phyloP scores from a whole-genome alignment of 1,140 invertebrate genomes.

The Ceratina japonica region DNA sequence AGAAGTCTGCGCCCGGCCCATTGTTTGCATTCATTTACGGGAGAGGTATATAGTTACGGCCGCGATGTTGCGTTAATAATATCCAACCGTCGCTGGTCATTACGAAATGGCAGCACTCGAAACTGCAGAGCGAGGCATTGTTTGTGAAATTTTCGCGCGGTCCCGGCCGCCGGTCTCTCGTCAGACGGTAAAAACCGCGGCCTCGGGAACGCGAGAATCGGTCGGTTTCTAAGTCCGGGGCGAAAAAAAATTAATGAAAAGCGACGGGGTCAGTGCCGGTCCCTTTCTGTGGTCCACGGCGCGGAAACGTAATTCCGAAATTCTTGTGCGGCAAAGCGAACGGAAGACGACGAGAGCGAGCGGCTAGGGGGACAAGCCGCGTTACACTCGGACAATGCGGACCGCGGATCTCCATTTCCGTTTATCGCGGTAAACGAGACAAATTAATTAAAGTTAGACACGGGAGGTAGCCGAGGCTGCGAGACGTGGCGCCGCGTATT shows the following conservation, averaged over 20 bases:
- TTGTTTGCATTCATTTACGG: constrained; percentile 58
- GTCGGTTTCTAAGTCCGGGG: too few relatives aligned
- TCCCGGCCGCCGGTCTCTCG: neutral
- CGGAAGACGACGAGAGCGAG: neutral
- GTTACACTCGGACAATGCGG: constrained; percentile 29
- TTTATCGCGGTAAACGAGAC: constrained; percentile 50
- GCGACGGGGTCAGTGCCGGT: neutral
- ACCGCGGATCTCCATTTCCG: constrained; percentile 42
- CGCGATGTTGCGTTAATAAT: constrained; percentile 48
- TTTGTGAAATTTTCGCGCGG: constrained; percentile 47
- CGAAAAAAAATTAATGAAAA: too few relatives aligned
- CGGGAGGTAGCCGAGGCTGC: neutral
- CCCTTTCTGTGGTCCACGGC: too few relatives aligned
- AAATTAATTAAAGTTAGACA: constrained; percentile 48
- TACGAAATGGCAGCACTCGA: constrained; percentile 22
- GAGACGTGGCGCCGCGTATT: constrained; percentile 23
- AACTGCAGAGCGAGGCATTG: constrained; percentile 7
- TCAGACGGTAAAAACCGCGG: neutral
- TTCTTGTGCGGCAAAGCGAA: constrained; percentile 27
- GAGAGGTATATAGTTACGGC: constrained; percentile 10
- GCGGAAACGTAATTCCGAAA: constrained; percentile 14
- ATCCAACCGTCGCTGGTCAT: constrained; percentile 42
- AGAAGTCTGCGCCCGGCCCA: constrained; percentile 11
- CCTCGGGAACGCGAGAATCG: neutral
- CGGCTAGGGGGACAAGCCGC: neutral